Percentiles rank a stretch among this genome's conserved stretches.
Evolutionary conservation across 2,113 vertebrate species (phyloP).

Genomic region (Synodontis membranacea): DNA sequence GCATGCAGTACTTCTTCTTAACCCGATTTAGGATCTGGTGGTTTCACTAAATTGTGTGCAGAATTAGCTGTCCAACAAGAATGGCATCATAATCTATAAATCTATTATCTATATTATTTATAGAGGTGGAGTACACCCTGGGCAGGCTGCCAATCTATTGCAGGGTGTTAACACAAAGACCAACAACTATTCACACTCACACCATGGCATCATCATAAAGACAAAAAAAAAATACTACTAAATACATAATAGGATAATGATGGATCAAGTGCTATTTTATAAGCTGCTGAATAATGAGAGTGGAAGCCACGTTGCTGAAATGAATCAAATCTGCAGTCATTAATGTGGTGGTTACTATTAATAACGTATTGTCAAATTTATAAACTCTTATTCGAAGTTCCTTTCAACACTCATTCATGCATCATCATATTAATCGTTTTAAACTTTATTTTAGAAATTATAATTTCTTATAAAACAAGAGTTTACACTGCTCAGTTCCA

Average conservation of each 20-base stretch:
- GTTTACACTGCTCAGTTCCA: neutral
- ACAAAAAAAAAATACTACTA: neutral
- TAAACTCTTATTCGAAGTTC: neutral
- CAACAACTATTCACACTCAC: too few relatives aligned
- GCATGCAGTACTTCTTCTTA: too few relatives aligned
- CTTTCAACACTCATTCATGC: neutral
- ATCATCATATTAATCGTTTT: too few relatives aligned
- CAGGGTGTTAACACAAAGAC: too few relatives aligned
- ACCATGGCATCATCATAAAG: neutral
- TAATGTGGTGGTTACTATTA: neutral
- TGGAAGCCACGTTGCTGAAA: neutral
- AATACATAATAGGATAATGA: neutral
- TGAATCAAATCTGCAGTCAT: neutral
- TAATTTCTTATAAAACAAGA: too few relatives aligned
- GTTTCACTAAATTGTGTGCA: neutral
- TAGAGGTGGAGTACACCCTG: too few relatives aligned
- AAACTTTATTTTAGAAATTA: too few relatives aligned
- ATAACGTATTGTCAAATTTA: neutral
- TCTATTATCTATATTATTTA: too few relatives aligned
- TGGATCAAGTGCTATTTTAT: neutral
- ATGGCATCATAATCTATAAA: too few relatives aligned
- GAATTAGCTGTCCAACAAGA: neutral
- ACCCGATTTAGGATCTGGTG: neutral
- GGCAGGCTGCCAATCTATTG: too few relatives aligned
- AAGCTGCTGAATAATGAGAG: neutral